Evolutionary conservation across 2,888 invertebrate species (phyloP).

Genomic region (Choreutis nemorana): DNA sequence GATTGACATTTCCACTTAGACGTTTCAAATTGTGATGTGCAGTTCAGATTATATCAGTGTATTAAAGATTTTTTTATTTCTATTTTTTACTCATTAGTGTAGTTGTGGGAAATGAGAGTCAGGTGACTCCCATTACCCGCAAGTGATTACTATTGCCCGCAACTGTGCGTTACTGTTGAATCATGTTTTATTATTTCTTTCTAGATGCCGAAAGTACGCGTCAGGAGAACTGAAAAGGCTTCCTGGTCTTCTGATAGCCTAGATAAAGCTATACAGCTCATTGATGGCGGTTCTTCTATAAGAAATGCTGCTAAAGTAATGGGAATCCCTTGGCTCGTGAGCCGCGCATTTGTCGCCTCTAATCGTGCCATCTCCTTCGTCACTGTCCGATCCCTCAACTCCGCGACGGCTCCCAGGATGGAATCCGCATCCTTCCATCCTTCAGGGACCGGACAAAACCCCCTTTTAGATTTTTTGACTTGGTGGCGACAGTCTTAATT

Average conservation of each 20-base stretch:
- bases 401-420: too few species aligned
- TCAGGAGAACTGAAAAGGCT: conserved; percentile 2
- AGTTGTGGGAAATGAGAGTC: too few species aligned
- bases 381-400: too few species aligned
- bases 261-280: conserved; percentile 1
- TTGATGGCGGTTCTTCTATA: not conserved
- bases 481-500: too few species aligned
- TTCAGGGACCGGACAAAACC: too few species aligned
- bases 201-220: not conserved
- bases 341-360: too few species aligned
- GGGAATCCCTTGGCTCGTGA: too few species aligned
- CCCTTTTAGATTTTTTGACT: too few species aligned
- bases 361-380: too few species aligned
- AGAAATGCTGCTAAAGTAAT: conserved; percentile 1
- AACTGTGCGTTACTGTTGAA: not conserved
- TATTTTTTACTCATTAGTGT: too few species aligned
- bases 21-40: conserved; percentile 15
- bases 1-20: conserved; percentile 13
- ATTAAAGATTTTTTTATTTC: conserved; percentile 8
- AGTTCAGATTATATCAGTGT: conserved; percentile 13
- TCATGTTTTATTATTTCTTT: not conserved
- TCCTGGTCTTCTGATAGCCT: conserved; percentile 2
- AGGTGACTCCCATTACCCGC: too few species aligned
- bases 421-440: too few species aligned
- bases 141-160: not conserved